These are phyloP conservation scores for Theretra japonica DNA, from an alignment of 2,888 invertebrate species.

Conservation along the genomic window DNA sequence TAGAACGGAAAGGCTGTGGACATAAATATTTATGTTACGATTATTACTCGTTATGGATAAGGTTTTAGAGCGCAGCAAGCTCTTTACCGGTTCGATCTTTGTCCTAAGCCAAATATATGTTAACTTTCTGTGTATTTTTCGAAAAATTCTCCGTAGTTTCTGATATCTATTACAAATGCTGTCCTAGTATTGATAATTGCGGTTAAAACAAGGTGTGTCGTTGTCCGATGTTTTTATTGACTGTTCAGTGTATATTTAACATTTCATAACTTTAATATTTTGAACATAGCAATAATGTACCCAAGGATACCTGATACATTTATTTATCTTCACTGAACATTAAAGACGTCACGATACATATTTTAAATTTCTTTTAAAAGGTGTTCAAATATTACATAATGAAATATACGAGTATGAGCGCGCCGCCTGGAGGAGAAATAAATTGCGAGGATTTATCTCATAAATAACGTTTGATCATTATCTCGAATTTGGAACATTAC, in stretches of 20 bases:
- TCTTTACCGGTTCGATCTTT: too few relatives aligned
- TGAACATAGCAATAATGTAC: background rate
- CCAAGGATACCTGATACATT: background rate
- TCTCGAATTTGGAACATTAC: conserved; percentile 16
- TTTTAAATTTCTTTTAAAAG: conserved; percentile 6
- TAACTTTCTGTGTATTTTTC: too few relatives aligned
- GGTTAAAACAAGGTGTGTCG: too few relatives aligned
- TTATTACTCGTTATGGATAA: too few relatives aligned
- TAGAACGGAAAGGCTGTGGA: background rate
- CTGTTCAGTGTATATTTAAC: too few relatives aligned
- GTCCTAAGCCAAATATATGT: too few relatives aligned
- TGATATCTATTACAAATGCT: too few relatives aligned
- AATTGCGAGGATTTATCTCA: background rate
- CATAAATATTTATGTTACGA: too few relatives aligned
- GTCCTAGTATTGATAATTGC: too few relatives aligned
- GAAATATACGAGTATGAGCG: background rate
- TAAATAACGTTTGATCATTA: background rate
- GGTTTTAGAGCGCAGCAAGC: too few relatives aligned
- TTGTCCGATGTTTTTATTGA: too few relatives aligned
- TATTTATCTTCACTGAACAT: background rate
- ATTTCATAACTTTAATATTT: background rate
- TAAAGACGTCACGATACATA: background rate
- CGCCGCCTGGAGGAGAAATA: background rate
- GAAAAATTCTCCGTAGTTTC: too few relatives aligned
- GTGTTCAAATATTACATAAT: conserved; percentile 3